phyloP scores from a whole-genome alignment of 2,888 invertebrate genomes.

The Melanchra persicariae region DNA sequence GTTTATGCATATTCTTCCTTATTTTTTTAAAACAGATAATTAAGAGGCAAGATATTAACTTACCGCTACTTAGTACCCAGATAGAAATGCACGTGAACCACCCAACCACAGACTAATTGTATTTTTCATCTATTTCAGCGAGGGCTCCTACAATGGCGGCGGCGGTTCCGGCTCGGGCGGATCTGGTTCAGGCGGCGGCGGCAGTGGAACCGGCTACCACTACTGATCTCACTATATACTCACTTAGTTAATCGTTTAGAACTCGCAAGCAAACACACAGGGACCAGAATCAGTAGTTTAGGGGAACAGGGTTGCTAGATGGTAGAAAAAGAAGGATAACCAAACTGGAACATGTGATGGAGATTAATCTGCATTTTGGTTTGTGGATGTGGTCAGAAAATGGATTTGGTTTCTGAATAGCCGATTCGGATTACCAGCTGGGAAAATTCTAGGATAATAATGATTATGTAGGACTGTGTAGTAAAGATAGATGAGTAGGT shows the following conservation, averaged over 20 bases:
- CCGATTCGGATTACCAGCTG: not conserved
- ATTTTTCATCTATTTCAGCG: slow-evolving; percentile 74
- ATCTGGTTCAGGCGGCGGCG: slow-evolving; percentile 68
- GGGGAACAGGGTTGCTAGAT: slow-evolving; percentile 42
- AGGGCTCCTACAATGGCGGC: slow-evolving; percentile 84
- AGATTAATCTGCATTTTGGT: not conserved
- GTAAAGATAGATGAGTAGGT: not conserved
- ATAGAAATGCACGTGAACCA: slow-evolving; percentile 2
- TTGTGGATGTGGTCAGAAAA: not conserved
- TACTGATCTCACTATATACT: slow-evolving; percentile 81
- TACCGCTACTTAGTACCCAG: not conserved
- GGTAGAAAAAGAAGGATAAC: not conserved
- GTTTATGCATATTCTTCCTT: not conserved
- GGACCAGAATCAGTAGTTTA: not conserved
- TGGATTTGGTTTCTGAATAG: not conserved
- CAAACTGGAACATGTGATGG: not conserved
- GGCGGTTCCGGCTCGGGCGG: slow-evolving; percentile 72
- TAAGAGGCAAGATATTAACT: not conserved
- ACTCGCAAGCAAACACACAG: slow-evolving; percentile 61
- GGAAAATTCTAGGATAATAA: not conserved
- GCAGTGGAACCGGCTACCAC: slow-evolving; percentile 80
- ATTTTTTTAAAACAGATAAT: not conserved
- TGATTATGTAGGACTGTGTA: not conserved
- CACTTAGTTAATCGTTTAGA: slow-evolving; percentile 64
- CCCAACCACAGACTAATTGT: slow-evolving; percentile 35